These are phyloP conservation scores for Epinotia brunnichana DNA, from an alignment of 2,888 invertebrate species.

Conservation along the genomic window DNA sequence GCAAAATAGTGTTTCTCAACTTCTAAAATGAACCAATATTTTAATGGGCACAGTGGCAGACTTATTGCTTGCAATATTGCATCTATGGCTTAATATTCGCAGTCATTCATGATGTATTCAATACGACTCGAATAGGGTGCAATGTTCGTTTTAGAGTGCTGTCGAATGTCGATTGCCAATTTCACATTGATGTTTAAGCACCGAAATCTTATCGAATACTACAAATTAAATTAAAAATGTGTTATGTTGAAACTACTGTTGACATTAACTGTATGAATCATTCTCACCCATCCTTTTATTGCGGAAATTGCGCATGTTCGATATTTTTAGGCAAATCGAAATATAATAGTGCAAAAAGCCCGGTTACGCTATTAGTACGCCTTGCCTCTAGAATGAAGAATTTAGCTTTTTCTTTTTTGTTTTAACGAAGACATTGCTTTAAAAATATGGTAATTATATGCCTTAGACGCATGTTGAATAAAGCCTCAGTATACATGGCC, in stretches of 20 bases:
- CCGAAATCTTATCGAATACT: no score
- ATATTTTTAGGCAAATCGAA: background rate
- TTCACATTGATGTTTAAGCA: no score
- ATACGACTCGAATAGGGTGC: no score
- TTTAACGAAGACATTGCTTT: background rate
- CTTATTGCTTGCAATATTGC: no score
- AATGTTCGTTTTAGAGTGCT: no score
- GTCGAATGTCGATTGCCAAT: no score
- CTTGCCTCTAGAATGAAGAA: no score
- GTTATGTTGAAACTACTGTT: background rate
- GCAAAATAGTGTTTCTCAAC: no score
- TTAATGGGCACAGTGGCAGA: no score
- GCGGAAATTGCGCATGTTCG: background rate
- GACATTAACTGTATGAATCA: background rate
- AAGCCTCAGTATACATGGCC: conserved; percentile 16
- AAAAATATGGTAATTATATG: background rate
- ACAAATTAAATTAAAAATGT: no score
- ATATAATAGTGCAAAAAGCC: background rate
- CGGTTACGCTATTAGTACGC: no score
- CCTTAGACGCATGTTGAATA: conserved; percentile 3
- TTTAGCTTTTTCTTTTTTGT: background rate
- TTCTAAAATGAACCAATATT: no score
- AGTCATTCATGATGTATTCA: background rate
- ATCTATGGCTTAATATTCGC: background rate
- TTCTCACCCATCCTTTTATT: background rate